A percentile compares a stretch with the other conserved stretches of the same genome.
These are phyloP conservation scores for Barbus barbus DNA, from an alignment of 2,113 vertebrate genomes.

Conservation along the genomic window DNA sequence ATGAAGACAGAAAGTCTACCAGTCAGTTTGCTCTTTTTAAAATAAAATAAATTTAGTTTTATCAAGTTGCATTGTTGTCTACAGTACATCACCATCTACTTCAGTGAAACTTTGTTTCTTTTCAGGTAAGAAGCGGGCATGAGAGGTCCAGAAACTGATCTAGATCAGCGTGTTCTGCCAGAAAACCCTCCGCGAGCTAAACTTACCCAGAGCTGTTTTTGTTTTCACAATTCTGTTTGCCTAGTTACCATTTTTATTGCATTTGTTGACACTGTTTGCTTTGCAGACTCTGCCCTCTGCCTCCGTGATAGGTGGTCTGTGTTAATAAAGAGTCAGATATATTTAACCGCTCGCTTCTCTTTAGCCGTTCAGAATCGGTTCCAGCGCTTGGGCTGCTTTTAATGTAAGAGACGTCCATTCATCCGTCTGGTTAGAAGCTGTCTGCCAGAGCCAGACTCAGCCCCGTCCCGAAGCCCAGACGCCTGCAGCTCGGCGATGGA, in stretches of 20 bases:
- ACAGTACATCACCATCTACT: background rate
- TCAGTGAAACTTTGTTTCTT: background rate
- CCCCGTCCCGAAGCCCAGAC: slow-evolving; percentile 37
- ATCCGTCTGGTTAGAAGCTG: slow-evolving; percentile 50
- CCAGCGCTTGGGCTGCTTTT: slow-evolving; percentile 34
- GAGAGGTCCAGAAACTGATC: background rate
- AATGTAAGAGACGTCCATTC: slow-evolving; percentile 57
- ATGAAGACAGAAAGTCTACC: background rate
- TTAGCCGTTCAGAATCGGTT: slow-evolving; percentile 17
- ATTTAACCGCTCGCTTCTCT: too few relatives aligned
- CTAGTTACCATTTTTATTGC: slow-evolving; percentile 48
- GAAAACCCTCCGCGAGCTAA: slow-evolving; percentile 38
- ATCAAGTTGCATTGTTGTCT: too few relatives aligned
- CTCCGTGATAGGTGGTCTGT: too few relatives aligned
- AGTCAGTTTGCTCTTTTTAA: background rate
- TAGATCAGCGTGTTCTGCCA: slow-evolving; percentile 51
- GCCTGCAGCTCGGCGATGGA: slow-evolving; percentile 24
- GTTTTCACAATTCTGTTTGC: slow-evolving; percentile 52
- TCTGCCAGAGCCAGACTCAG: slow-evolving; percentile 45
- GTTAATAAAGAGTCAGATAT: too few relatives aligned
- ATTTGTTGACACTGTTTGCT: slow-evolving; percentile 46
- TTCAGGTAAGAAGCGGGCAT: slow-evolving; percentile 19
- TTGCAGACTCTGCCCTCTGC: slow-evolving; percentile 48
- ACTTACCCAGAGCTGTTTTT: slow-evolving; percentile 53
- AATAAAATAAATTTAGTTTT: background rate